Evolutionary conservation across 1,140 invertebrate genomes (phyloP), one percentile per base, ranked within the genome.

Genomic region (Asbolus verrucosus): DNA sequence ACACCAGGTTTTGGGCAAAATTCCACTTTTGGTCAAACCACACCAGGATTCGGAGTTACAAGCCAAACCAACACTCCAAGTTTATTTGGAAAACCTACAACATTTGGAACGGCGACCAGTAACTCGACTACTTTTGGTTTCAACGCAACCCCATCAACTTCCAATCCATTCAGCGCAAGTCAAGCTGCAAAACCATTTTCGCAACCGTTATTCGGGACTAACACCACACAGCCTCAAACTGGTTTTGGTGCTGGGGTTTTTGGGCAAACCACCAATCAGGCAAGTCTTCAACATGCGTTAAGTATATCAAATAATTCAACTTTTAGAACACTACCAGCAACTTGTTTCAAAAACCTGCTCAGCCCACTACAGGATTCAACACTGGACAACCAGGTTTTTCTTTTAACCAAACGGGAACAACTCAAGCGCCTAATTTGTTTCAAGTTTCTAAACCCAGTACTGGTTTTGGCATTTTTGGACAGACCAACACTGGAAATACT

Each of bases 221-320:
- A 72, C 74, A 13, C 77, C 1, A 71, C 76, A 33, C 83, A 8
- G 82, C 84, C 9, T 81, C 85, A 18, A 16, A 2, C 30, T 0
- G 82, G 85, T 0, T 36, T 88, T 91, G 27, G 86, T 90, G 31
- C 11, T n/a, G 84, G 91, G 14, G 87, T 90, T 5, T 92, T 92
- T 80, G 91, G 91, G 0, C 91, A 92, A 77, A 85, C 86, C 15
- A 88, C 86, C 15, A 89, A 62, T 14, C 76, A 73, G 69, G 76
- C 76, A 61, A 39, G 19, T 27, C n/a, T n/a, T 27, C 24, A 3
- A 27, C 24, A 27, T 27, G 36, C n/a, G n/a, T n/a, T n/a, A n/a
- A n/a, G n/a, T n/a, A n/a, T n/a, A n/a, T n/a, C n/a, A n/a, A n/a
- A n/a, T n/a, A n/a, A n/a, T n/a, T n/a, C n/a, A n/a, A n/a, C 4